Evolutionary conservation across 2,888 invertebrate genomes (phyloP).

Genomic region (Tachina grossa): DNA sequence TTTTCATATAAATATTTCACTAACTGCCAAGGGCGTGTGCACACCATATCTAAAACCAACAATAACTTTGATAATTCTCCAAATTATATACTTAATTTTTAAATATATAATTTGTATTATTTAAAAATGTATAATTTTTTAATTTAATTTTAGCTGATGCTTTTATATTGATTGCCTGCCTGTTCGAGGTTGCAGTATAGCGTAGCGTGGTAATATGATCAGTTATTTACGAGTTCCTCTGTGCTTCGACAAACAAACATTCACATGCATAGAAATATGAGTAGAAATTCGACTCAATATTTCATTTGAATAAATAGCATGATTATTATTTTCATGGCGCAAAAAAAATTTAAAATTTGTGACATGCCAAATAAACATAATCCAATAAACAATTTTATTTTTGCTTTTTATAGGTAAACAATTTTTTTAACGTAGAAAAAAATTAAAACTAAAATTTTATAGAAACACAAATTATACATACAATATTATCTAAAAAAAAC

Average conservation of each 20-base stretch:
- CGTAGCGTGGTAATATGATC: slow-evolving; percentile 61
- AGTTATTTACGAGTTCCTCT: slow-evolving; percentile 53
- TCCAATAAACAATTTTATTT: slow-evolving; percentile 2
- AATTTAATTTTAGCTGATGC: slow-evolving; percentile 51
- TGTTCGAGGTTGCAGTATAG: neutral
- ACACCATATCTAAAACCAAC: neutral
- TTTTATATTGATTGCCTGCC: neutral
- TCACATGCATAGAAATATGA: slow-evolving; percentile 9
- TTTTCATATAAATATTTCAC: neutral
- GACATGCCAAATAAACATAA: slow-evolving; percentile 10
- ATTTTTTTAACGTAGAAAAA: slow-evolving; percentile 63
- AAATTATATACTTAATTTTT: neutral
- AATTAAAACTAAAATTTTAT: slow-evolving; percentile 51
- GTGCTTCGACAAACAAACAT: neutral
- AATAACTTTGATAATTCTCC: neutral
- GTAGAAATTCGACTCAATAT: slow-evolving; percentile 27
- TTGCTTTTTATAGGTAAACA: slow-evolving; percentile 6
- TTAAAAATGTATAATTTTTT: neutral
- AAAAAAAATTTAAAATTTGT: slow-evolving; percentile 3
- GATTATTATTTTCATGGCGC: slow-evolving; percentile 29
- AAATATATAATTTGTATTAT: neutral
- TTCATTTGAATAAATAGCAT: slow-evolving; percentile 33
- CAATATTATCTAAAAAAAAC: neutral
- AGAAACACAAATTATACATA: neutral
- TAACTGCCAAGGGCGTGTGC: neutral